phyloP scores from a whole-genome alignment of 2,113 vertebrate species.

The Tenrec ecaudatus region DNA sequence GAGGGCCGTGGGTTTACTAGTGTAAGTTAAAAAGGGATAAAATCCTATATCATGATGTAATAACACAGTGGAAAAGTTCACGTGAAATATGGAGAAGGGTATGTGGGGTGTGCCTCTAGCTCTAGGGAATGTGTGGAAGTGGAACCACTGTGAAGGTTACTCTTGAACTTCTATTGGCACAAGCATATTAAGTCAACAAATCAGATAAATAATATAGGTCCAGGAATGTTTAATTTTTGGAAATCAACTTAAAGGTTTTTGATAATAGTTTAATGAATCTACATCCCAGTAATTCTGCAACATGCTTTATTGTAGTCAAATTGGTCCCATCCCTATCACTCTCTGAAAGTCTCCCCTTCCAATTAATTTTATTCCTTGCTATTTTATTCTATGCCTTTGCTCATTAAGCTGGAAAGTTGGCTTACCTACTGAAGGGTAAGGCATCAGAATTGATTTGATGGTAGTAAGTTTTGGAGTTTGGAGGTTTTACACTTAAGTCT shows the following conservation, averaged over 20 bases:
- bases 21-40: neutral
- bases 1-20: neutral
- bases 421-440: neutral
- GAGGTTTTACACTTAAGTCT: too few species aligned
- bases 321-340: neutral
- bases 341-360: too few species aligned
- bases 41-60: neutral
- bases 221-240: constrained; percentile 38
- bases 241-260: neutral
- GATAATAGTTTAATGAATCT: neutral
- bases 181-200: neutral
- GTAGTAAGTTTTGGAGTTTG: too few species aligned
- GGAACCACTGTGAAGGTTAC: neutral
- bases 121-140: neutral
- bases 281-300: constrained; percentile 7
- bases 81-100: constrained; percentile 15
- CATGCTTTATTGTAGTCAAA: constrained; percentile 1
- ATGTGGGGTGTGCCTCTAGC: constrained; percentile 3
- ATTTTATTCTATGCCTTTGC: constrained; percentile 47
- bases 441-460: too few species aligned
- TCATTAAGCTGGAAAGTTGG: neutral
- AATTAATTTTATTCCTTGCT: neutral
- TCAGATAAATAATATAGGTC: constrained; percentile 21
- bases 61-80: neutral
- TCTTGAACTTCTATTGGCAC: neutral